These are phyloP conservation scores for Bombus confusus DNA, from an alignment of 1,140 invertebrate genomes.

Conservation along the genomic window DNA sequence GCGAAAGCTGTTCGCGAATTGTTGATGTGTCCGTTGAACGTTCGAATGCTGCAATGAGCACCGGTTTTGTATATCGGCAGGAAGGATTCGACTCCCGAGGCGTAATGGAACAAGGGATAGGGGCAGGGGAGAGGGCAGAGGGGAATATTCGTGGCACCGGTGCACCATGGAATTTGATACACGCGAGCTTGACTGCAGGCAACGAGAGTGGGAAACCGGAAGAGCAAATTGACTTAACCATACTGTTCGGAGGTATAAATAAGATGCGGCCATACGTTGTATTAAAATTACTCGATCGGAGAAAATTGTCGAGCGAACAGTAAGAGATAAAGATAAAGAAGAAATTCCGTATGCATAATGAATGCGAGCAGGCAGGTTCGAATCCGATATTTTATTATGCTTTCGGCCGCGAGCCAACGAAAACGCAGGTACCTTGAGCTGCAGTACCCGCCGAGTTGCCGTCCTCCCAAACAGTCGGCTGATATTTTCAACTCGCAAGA, in stretches of 20 bases:
- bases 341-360: conserved; percentile 31
- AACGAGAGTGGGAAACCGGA: conserved; percentile 24
- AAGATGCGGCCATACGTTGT: conserved; percentile 20
- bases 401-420: background rate
- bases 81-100: conserved; percentile 11
- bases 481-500: too few species aligned
- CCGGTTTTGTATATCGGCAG: conserved; percentile 7
- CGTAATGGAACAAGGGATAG: background rate
- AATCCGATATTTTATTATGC: conserved; percentile 18
- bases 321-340: conserved; percentile 24
- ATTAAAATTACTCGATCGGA: conserved; percentile 34
- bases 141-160: conserved; percentile 8
- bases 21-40: conserved; percentile 2
- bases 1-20: conserved; percentile 2
- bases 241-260: conserved; percentile 36
- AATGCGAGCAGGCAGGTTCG: conserved; percentile 8
- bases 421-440: background rate
- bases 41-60: background rate
- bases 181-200: conserved; percentile 8
- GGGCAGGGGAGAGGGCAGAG: background rate
- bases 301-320: conserved; percentile 29
- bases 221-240: conserved; percentile 44
- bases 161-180: background rate
- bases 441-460: background rate
- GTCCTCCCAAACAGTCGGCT: too few species aligned